phyloP scores from a whole-genome alignment of 2,113 vertebrate genomes.

The Carollia perspicillata region DNA sequence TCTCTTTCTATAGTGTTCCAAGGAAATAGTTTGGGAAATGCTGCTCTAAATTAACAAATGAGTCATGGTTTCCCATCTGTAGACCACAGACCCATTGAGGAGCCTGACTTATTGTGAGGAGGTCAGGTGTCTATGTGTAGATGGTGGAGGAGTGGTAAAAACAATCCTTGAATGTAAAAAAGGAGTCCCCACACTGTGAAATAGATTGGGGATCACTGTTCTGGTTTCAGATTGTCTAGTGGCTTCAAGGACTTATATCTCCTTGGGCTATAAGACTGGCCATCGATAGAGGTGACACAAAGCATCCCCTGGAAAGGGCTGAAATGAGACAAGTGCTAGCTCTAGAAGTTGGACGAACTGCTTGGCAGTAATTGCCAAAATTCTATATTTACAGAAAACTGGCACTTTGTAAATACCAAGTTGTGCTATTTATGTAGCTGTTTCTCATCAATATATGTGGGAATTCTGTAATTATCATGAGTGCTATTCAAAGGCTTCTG shows the following conservation, averaged over 20 bases:
- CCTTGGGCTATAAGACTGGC: not conserved
- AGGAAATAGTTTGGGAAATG: not conserved
- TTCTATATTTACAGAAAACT: conserved; percentile 72
- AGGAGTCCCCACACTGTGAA: not conserved
- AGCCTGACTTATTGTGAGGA: not conserved
- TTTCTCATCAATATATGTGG: conserved; percentile 65
- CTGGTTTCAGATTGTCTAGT: not conserved
- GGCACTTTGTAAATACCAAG: conserved; percentile 64
- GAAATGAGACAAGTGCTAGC: not conserved
- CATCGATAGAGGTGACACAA: not conserved
- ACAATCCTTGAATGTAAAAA: not conserved
- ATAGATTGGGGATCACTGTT: not conserved
- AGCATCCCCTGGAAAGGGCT: not conserved
- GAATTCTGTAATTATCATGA: conserved; percentile 63
- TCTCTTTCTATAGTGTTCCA: not conserved
- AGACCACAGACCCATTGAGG: not conserved
- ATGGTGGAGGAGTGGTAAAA: not conserved
- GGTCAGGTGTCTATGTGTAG: not conserved
- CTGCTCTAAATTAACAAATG: not conserved
- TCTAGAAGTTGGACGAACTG: not conserved
- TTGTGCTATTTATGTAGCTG: conserved; percentile 65
- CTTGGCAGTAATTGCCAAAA: conserved; percentile 13
- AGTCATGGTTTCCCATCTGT: not conserved
- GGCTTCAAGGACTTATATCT: not conserved
- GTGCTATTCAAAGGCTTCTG: conserved; percentile 35